A percentile compares a stretch with the other conserved stretches of the same genome.
Evolutionary conservation across 2,797 vertebrate genomes (phyloP).

Genomic region (Takifugu rubripes): DNA sequence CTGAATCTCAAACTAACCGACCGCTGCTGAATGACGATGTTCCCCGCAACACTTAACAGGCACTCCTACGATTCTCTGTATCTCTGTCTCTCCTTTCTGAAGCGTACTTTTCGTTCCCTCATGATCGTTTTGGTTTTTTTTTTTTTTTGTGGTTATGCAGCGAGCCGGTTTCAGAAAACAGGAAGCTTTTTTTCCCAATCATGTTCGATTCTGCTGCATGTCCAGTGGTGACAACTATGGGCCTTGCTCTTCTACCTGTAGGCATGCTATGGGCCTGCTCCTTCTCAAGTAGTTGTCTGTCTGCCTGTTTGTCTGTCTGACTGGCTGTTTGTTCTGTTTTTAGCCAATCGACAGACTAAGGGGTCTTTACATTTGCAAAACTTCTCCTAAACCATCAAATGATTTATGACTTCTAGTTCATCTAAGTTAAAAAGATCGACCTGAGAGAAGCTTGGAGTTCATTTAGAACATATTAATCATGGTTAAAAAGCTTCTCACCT

Average conservation of each 20-base stretch:
- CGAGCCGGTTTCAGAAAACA: conserved; percentile 53
- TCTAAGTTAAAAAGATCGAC: conserved; percentile 10
- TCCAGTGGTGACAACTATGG: conserved; percentile 59
- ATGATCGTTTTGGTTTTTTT: conserved; percentile 12
- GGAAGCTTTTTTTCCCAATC: conserved; percentile 48
- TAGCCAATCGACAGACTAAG: conserved; percentile 51
- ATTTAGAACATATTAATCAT: conserved; percentile 1
- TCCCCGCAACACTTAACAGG: conserved; percentile 68
- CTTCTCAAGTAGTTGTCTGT: conserved; percentile 56
- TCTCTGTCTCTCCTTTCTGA: conserved; percentile 53
- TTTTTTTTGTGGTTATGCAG: conserved; percentile 61
- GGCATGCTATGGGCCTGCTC: conserved; percentile 78
- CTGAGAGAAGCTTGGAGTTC: background rate
- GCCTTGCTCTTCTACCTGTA: conserved; percentile 69
- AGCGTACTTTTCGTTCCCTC: conserved; percentile 38
- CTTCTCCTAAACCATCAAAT: conserved; percentile 1
- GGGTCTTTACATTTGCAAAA: conserved; percentile 1
- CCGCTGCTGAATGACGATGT: conserved; percentile 74
- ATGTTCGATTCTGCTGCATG: conserved; percentile 76
- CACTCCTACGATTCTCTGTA: conserved; percentile 56
- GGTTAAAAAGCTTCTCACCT: background rate
- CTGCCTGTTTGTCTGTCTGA: conserved; percentile 60
- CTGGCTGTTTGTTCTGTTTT: conserved; percentile 64
- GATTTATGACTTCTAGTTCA: conserved; percentile 15
- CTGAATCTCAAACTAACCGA: conserved; percentile 77